phyloP scores from a whole-genome alignment of 2,888 invertebrate genomes.

The Pseudococcus jackbeardsleyi region DNA sequence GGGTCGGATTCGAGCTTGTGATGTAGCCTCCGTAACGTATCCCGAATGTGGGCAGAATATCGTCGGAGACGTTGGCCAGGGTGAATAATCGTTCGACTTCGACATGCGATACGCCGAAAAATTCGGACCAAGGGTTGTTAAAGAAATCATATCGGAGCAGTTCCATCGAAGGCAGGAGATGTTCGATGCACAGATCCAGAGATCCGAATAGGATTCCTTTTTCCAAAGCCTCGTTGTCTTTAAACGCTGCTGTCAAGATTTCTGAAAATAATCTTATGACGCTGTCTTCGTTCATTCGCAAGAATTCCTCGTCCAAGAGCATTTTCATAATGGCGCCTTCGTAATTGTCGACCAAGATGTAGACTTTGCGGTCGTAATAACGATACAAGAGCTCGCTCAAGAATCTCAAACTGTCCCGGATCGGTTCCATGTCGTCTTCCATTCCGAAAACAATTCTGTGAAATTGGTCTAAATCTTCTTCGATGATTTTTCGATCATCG shows the following conservation, averaged over 20 bases:
- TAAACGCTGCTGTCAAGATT: background rate
- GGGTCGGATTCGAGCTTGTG: background rate
- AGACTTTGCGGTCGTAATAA: background rate
- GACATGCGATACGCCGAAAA: background rate
- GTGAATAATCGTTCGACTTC: background rate
- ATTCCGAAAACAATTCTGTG: background rate
- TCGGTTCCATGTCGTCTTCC: background rate
- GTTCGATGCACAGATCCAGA: background rate
- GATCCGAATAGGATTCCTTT: background rate
- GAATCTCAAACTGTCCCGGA: background rate
- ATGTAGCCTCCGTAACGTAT: background rate
- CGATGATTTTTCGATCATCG: background rate
- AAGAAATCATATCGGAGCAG: background rate
- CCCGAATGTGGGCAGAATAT: background rate
- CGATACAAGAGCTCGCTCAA: background rate
- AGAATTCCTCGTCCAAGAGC: constrained; percentile 12
- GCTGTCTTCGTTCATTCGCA: background rate
- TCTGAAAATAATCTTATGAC: background rate
- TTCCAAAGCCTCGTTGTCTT: background rate
- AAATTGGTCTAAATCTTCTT: background rate
- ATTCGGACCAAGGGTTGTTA: constrained; percentile 18
- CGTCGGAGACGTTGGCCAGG: background rate
- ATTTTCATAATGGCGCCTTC: constrained; percentile 11
- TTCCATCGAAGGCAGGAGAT: background rate
- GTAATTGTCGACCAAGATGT: constrained; percentile 5